Conservation (phyloP, 2,888 invertebrate genomes). For the Pecten maximus region DNA sequence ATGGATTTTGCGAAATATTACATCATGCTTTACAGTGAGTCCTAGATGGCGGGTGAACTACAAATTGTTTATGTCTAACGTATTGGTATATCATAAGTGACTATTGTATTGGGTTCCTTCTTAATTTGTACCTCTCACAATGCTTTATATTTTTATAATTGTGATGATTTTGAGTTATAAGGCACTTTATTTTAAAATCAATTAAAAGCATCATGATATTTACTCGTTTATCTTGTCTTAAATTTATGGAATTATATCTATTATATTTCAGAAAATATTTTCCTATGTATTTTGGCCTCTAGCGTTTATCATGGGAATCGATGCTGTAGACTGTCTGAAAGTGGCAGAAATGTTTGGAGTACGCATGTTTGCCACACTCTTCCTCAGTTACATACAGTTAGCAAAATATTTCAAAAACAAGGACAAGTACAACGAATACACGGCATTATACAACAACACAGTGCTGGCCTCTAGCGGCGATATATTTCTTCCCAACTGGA, state of each 20-base stretch:
- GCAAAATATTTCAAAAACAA: not conserved
- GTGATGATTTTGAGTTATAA: too few relatives aligned
- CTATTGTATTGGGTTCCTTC: too few relatives aligned
- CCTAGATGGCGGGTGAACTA: too few relatives aligned
- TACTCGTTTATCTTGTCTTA: too few relatives aligned
- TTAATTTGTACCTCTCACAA: too few relatives aligned
- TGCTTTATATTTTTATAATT: too few relatives aligned
- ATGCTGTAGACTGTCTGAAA: slow-evolving; percentile 86
- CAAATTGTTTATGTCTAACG: too few relatives aligned
- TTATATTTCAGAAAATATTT: not conserved
- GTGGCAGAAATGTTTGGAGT: slow-evolving; percentile 93
- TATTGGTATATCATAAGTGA: too few relatives aligned
- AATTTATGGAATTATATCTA: not conserved
- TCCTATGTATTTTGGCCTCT: slow-evolving; percentile 35
- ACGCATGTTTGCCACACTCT: not conserved
- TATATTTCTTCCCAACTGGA: slow-evolving; percentile 31
- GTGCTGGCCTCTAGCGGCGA: not conserved
- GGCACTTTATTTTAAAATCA: too few relatives aligned
- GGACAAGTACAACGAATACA: not conserved
- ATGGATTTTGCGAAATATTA: too few relatives aligned
- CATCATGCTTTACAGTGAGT: too few relatives aligned
- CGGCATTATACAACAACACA: slow-evolving; percentile 8
- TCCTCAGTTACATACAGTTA: not conserved
- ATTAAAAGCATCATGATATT: too few relatives aligned
- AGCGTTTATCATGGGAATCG: slow-evolving; percentile 91